A percentile compares a stretch with the other conserved stretches of the same genome.
Conservation (phyloP, 2,797 vertebrate genomes). For the Discoglossus pictus region DNA sequence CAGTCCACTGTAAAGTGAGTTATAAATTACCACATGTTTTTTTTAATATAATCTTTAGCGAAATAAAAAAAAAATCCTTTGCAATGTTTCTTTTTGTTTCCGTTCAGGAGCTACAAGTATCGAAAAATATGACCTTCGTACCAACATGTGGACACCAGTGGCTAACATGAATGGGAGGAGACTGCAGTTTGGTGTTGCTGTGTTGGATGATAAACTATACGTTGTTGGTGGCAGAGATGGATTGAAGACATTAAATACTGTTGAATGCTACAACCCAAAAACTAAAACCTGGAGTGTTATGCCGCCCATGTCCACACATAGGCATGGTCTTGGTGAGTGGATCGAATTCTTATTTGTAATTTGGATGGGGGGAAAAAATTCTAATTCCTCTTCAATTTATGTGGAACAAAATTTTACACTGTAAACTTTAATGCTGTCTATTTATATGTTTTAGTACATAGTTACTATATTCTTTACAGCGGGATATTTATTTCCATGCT, state of each 20-base stretch:
- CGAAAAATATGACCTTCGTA: slow-evolving; percentile 94
- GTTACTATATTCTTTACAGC: too few relatives aligned
- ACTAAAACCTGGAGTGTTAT: slow-evolving; percentile 95
- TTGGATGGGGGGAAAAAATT: too few relatives aligned
- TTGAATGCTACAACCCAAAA: slow-evolving; percentile 96
- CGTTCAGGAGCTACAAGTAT: slow-evolving; percentile 91
- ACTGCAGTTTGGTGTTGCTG: slow-evolving; percentile 92
- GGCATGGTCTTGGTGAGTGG: slow-evolving; percentile 91
- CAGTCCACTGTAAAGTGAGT: too few relatives aligned
- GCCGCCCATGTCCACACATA: slow-evolving; percentile 97
- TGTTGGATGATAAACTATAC: slow-evolving; percentile 90
- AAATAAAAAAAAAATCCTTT: too few relatives aligned
- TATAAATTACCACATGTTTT: too few relatives aligned
- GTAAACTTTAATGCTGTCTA: too few relatives aligned
- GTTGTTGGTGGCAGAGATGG: slow-evolving; percentile 96
- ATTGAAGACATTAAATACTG: slow-evolving; percentile 94
- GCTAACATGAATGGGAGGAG: slow-evolving; percentile 94
- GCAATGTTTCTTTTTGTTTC: slow-evolving; percentile 23
- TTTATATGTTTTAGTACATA: too few relatives aligned
- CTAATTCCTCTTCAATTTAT: too few relatives aligned
- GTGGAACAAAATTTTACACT: too few relatives aligned
- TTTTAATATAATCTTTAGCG: slow-evolving; percentile 2
- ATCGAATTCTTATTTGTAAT: too few relatives aligned
- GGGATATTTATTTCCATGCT: too few relatives aligned
- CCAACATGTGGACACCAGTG: slow-evolving; percentile 91